These are phyloP conservation scores for Eublepharis macularius DNA, from an alignment of 2,113 vertebrate species.

Conservation along the genomic window DNA sequence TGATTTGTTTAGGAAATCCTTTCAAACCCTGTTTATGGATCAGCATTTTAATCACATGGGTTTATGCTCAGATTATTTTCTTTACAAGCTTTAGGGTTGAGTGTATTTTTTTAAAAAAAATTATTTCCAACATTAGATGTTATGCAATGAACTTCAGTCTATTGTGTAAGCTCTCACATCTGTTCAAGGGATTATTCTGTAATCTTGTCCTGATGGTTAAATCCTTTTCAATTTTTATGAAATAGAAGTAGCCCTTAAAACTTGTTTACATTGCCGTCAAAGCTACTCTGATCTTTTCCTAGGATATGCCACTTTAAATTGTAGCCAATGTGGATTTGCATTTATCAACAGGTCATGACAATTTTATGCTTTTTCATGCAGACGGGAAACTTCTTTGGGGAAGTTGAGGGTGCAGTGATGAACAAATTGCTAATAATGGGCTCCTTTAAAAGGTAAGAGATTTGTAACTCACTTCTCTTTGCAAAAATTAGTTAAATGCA, in stretches of 20 bases:
- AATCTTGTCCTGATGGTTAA: slow-evolving; percentile 38
- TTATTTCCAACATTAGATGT: slow-evolving; percentile 51
- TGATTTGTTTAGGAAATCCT: slow-evolving; percentile 65
- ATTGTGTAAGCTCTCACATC: slow-evolving; percentile 48
- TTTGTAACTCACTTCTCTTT: slow-evolving; percentile 15
- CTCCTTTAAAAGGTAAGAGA: slow-evolving; percentile 95
- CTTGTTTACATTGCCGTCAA: slow-evolving; percentile 56
- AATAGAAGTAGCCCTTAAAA: slow-evolving; percentile 44
- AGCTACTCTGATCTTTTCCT: slow-evolving; percentile 57
- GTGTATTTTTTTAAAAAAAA: slow-evolving; percentile 21
- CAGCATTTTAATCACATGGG: slow-evolving; percentile 68
- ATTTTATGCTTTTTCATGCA: slow-evolving; percentile 70
- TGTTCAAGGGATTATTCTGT: slow-evolving; percentile 39
- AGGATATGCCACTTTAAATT: slow-evolving; percentile 60
- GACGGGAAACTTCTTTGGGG: slow-evolving; percentile 97
- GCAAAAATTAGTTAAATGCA: slow-evolving; percentile 52
- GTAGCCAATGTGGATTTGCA: slow-evolving; percentile 18
- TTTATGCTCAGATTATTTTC: slow-evolving; percentile 66
- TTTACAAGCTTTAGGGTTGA: slow-evolving; percentile 53
- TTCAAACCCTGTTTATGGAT: slow-evolving; percentile 62
- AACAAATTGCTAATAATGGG: slow-evolving; percentile 95
- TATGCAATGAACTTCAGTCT: slow-evolving; percentile 32
- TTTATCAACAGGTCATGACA: slow-evolving; percentile 38
- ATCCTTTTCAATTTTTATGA: slow-evolving; percentile 41
- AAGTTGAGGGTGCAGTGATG: slow-evolving; percentile 97